Evolutionary conservation across 2,113 vertebrate genomes (phyloP).

Genomic region (Marmota flaviventris): DNA sequence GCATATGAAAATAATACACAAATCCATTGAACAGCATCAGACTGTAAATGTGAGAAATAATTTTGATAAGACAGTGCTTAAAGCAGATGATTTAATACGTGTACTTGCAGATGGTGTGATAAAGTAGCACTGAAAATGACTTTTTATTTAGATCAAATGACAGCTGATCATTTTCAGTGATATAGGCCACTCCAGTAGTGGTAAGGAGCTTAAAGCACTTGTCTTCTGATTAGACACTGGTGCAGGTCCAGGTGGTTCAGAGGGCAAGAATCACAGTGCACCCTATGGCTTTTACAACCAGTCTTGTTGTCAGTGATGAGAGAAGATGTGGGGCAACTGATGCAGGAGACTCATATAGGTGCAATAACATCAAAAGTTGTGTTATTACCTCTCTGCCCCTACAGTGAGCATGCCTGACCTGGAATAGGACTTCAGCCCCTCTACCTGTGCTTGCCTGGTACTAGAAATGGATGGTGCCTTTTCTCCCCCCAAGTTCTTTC

Average conservation of each 20-base stretch:
- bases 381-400: not conserved
- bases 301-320: not conserved
- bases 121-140: not conserved
- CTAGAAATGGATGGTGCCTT: not conserved
- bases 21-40: not conserved
- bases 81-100: not conserved
- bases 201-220: not conserved
- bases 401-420: not conserved
- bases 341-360: not conserved
- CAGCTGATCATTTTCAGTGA: not conserved
- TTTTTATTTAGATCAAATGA: slow-evolving; percentile 56
- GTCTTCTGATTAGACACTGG: not conserved
- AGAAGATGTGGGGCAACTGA: not conserved
- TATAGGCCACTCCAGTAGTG: not conserved
- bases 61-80: not conserved
- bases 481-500: not conserved
- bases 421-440: too few relatives aligned
- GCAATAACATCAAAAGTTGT: not conserved
- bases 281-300: not conserved
- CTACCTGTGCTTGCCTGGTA: not conserved
- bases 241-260: not conserved
- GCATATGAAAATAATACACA: not conserved
- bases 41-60: slow-evolving; percentile 1
- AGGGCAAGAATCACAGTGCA: not conserved
- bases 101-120: not conserved